Evolutionary conservation across 2,888 invertebrate species (phyloP).

Genomic region (Sialis lutaria): DNA sequence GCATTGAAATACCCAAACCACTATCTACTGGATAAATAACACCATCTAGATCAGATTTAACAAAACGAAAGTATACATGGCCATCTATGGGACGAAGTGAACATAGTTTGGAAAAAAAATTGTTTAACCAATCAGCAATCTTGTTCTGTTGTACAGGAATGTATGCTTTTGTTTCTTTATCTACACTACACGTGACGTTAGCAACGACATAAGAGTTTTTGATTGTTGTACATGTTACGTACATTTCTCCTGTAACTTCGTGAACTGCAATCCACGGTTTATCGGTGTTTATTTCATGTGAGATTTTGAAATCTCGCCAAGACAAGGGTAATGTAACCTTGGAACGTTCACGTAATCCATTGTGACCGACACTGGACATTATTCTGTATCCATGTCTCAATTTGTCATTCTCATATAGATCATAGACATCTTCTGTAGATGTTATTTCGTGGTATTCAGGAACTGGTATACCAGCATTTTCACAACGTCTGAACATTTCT

Average conservation of each 20-base stretch:
- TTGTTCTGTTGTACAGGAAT: slow-evolving; percentile 50
- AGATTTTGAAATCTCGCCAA: slow-evolving; percentile 43
- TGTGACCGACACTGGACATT: slow-evolving; percentile 57
- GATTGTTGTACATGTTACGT: slow-evolving; percentile 66
- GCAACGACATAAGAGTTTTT: slow-evolving; percentile 62
- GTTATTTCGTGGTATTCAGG: slow-evolving; percentile 51
- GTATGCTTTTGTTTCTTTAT: slow-evolving; percentile 44
- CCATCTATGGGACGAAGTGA: slow-evolving; percentile 53
- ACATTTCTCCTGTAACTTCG: slow-evolving; percentile 58
- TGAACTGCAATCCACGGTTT: slow-evolving; percentile 65
- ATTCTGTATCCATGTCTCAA: slow-evolving; percentile 43
- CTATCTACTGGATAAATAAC: slow-evolving; percentile 47
- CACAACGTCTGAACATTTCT: slow-evolving; percentile 54
- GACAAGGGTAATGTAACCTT: slow-evolving; percentile 52
- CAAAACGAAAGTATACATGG: slow-evolving; percentile 62
- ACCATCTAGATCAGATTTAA: slow-evolving; percentile 37
- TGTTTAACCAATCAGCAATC: slow-evolving; percentile 52
- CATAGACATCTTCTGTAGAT: slow-evolving; percentile 46
- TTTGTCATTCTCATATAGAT: slow-evolving; percentile 46
- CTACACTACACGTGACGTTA: slow-evolving; percentile 62
- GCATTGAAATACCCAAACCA: slow-evolving; percentile 60
- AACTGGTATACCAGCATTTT: slow-evolving; percentile 42
- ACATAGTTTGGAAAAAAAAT: slow-evolving; percentile 47
- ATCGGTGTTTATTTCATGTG: slow-evolving; percentile 52
- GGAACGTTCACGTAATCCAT: slow-evolving; percentile 53